Conservation (phyloP, 2,888 invertebrate species). For the Molorchus minor region DNA sequence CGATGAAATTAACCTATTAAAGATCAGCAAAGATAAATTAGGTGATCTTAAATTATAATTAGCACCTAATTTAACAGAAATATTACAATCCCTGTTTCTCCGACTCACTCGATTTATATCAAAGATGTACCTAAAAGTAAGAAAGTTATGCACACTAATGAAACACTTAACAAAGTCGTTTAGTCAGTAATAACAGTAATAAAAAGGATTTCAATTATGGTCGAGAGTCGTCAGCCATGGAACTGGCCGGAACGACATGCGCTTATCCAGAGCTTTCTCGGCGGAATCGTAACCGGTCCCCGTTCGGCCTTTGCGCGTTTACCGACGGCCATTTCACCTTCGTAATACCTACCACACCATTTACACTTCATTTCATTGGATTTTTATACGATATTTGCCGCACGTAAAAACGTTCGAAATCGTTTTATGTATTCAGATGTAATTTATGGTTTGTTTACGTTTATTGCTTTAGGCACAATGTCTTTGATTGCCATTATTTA, state of each 20-base stretch:
- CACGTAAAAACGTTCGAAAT: constrained; percentile 43
- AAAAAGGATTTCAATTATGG: constrained; percentile 43
- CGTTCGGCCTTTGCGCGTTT: constrained; percentile 56
- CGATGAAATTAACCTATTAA: no score
- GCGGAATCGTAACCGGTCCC: constrained; percentile 60
- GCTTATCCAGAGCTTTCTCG: constrained; percentile 45
- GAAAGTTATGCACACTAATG: constrained; percentile 40
- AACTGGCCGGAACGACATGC: constrained; percentile 40
- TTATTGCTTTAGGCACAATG: no score
- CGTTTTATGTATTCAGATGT: constrained; percentile 15
- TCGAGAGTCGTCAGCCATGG: constrained; percentile 32
- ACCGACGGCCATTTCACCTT: constrained; percentile 61
- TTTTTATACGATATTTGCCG: constrained; percentile 56
- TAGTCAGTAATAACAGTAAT: constrained; percentile 41
- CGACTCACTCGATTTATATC: no score
- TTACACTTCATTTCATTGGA: constrained; percentile 61
- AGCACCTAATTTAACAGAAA: no score
- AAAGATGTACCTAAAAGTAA: constrained; percentile 21
- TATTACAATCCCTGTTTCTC: no score
- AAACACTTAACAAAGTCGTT: constrained; percentile 42
- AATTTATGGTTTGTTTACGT: no score
- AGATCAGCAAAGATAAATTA: no score
- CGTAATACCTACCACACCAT: constrained; percentile 59
- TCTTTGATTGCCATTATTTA: no score
- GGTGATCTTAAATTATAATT: no score